Conservation (phyloP, 2,797 vertebrate genomes). For the Chromobotia macracanthus region DNA sequence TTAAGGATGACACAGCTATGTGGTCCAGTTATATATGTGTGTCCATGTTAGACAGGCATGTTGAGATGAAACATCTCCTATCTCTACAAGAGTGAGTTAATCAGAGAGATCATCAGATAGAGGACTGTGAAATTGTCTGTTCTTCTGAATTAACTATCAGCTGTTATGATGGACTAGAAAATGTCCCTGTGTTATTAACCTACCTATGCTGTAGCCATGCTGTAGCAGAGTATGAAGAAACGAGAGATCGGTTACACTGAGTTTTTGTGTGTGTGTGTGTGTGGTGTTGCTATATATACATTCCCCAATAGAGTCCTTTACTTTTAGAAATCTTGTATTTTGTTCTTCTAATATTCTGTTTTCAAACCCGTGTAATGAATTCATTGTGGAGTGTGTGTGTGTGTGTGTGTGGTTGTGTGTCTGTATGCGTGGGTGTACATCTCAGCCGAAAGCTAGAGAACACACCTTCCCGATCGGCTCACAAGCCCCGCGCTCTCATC, state of each 20-base stretch:
- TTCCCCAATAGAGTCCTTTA: no score
- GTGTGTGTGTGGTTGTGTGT: conserved; percentile 24
- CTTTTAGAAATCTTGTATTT: conserved; percentile 33
- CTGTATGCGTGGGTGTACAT: not conserved
- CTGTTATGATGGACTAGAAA: conserved; percentile 40
- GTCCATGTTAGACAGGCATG: no score
- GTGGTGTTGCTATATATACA: no score
- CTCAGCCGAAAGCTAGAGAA: conserved; percentile 32
- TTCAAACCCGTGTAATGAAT: conserved; percentile 35
- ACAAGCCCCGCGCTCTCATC: not conserved
- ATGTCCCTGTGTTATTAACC: conserved; percentile 15
- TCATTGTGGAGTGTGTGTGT: not conserved
- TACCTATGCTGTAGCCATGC: not conserved
- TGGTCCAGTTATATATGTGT: no score
- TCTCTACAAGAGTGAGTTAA: no score
- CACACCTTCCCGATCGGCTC: conserved; percentile 11
- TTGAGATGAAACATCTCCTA: no score
- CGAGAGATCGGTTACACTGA: not conserved
- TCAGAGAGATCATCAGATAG: no score
- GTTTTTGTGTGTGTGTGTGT: not conserved
- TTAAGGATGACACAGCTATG: no score
- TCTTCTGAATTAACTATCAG: not conserved
- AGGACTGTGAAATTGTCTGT: no score
- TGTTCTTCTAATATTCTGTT: no score
- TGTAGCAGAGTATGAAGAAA: not conserved